A percentile compares a stretch with the other conserved stretches of the same genome.
phyloP scores from a whole-genome alignment of 2,113 vertebrate genomes.

The Spilogale gracilis region DNA sequence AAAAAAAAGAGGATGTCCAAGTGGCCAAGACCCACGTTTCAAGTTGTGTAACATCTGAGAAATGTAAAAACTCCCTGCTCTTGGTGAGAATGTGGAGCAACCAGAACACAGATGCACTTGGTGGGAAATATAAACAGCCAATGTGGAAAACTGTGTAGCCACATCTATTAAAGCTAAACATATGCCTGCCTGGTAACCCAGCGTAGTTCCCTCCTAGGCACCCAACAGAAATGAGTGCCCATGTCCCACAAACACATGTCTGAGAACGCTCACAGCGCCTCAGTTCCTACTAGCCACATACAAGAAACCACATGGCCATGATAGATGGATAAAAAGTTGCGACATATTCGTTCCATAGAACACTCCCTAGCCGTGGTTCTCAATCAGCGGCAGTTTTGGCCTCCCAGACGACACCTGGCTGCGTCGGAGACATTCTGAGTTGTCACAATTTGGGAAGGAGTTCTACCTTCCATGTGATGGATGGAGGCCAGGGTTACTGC shows the following conservation, averaged over 20 bases:
- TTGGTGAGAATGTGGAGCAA: not conserved
- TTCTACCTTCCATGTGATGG: not conserved
- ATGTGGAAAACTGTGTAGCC: not conserved
- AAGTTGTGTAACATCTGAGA: not conserved
- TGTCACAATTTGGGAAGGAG: not conserved
- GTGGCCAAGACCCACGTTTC: not conserved
- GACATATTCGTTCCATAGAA: not conserved
- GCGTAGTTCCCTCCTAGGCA: fast-evolving
- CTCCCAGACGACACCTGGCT: not conserved
- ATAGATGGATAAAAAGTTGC: too few species aligned
- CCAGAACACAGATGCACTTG: fast-evolving
- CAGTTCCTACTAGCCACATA: fast-evolving
- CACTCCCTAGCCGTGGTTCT: fast-evolving
- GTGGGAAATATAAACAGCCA: not conserved
- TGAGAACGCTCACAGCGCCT: not conserved
- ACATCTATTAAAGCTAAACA: not conserved
- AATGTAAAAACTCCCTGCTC: not conserved
- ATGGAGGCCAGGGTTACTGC: not conserved
- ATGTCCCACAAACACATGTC: fast-evolving
- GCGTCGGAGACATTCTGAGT: fast-evolving
- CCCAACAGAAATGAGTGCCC: not conserved
- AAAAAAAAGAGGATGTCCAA: not conserved
- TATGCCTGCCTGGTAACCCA: fast-evolving
- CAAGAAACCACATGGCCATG: not conserved
- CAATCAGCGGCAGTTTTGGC: fast-evolving